A percentile compares a stretch with the other conserved stretches of the same genome.
Evolutionary conservation across 2,888 invertebrate genomes (phyloP).

Genomic region (Terebella lapidaria): DNA sequence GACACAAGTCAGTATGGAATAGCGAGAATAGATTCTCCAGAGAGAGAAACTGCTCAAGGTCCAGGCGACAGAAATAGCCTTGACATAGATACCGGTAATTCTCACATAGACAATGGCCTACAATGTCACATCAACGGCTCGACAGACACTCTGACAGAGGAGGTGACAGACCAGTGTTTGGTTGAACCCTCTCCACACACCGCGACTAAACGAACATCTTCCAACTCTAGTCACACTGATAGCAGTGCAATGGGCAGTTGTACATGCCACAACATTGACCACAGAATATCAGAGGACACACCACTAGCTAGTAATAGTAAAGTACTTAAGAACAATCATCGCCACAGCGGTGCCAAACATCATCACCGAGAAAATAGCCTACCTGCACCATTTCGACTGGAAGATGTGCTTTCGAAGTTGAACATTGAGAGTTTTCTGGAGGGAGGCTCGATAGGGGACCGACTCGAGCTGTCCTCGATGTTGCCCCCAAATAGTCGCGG

Average conservation of each 20-base stretch:
- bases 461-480: background rate
- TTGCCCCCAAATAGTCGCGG: background rate
- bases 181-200: too few species aligned
- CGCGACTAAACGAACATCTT: background rate
- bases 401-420: background rate
- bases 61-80: too few species aligned
- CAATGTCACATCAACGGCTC: background rate
- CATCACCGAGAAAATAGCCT: background rate
- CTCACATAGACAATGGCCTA: background rate
- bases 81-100: too few species aligned
- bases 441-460: background rate
- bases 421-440: background rate
- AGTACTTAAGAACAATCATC: background rate
- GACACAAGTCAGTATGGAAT: background rate
- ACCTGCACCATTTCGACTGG: background rate
- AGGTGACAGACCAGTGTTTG: background rate
- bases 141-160: background rate
- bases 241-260: background rate
- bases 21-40: background rate
- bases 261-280: background rate
- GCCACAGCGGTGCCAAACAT: background rate
- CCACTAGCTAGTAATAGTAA: background rate
- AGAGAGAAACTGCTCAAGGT: background rate
- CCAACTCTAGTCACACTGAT: background rate
- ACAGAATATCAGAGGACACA: background rate